Base-by-base conservation (phyloP, 2,113 vertebrate genomes). In the Mormyrus iriodes region DNA sequence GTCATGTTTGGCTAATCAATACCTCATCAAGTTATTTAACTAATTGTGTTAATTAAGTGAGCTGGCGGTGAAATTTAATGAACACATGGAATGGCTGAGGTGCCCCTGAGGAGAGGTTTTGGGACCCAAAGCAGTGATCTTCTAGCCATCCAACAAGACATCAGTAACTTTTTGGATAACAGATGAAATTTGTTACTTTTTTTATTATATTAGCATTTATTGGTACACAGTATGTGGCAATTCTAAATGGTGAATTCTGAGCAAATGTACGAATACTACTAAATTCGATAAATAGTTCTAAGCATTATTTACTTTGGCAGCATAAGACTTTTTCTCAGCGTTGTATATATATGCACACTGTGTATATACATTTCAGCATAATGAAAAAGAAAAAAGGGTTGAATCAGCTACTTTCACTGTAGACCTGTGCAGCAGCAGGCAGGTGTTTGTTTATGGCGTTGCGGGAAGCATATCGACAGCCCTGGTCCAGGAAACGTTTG, bases 401-500 rank as follows among this genome's bases (percentile, higher is more conserved):
- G 24, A 48, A 49, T 85, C 44, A 49, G 44, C 42, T 3, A 21
- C 48, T 21, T 44, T 85, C 21, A 49, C 10, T 17, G 44, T 3
- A 31, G 44, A 51, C 46, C 24, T 51, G 3, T 51, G 44, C 24
- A 12, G 85, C 51, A 19, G 17, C 31, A 35, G n/a, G 51, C 51
- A 86, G 49, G 85, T 86, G 85, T 39, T 86, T 53, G 48, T 27
- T 86, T 86, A 86, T 53, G 44, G 82, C 39, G n/a, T 86, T 86
- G 51, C 8, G 51, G 27, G 85, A 86, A 53, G 49, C 51, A 13
- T 55, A 55, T 86, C 51, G 31, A 17, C 49, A 86, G 85, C 49
- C 35, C 31, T 7, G 31, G 2, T 86, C 17, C 27, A 13, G 85
- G 85, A 86, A 86, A 39, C 51, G 17, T 86, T 53, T 86, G 31